Base-by-base conservation (phyloP, 2,797 vertebrate species). In the Bovichtus diacanthus region DNA sequence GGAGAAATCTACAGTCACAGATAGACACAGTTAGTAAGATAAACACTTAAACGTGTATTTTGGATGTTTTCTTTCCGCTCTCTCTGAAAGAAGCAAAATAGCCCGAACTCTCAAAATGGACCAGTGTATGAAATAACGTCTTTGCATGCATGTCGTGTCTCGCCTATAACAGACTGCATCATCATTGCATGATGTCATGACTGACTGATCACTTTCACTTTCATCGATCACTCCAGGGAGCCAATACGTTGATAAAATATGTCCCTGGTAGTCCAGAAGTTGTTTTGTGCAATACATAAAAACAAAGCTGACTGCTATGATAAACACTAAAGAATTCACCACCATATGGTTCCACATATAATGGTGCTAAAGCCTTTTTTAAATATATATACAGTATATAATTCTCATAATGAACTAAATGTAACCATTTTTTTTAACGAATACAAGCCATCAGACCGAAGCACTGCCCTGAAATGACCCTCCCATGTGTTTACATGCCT, bases 121-220 rank as follows among this genome's bases (percentile, higher is more conserved):
- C 5, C 27, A 27, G 5, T 27, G 27, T 27, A 27, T 27, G 27
- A 27, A 5, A 27, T 31, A 34, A 34, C 34, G 31, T 34, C 34
- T 34, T 34, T 34, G 31, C 31, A 31, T 34, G 2, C 9, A 34
- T n/a, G n/a, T n/a, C n/a, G n/a, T n/a, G 31, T 34, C 31, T 34
- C 34, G 34, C 31, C 8, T 34, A 31, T 31, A 70, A 67, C 11
- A 59, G 12, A 29, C 44, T 80, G 76, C 71, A 50, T 86, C 83
- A 76, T 85, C 62, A 62, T 2, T 62, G 49, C 49, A 55, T 89
- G 88, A 89, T 67, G 69, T 82, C 80, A 87, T 65, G 6, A 27
- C 59, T 73, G 62, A 61, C 49, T 61, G 55, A 69, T 74, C 68
- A 51, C 66, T 68, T 63, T 82, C 56, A 81, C 62, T 75, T 80